Evolutionary conservation across 2,888 invertebrate genomes (phyloP).

Genomic region (Agrochola litura): DNA sequence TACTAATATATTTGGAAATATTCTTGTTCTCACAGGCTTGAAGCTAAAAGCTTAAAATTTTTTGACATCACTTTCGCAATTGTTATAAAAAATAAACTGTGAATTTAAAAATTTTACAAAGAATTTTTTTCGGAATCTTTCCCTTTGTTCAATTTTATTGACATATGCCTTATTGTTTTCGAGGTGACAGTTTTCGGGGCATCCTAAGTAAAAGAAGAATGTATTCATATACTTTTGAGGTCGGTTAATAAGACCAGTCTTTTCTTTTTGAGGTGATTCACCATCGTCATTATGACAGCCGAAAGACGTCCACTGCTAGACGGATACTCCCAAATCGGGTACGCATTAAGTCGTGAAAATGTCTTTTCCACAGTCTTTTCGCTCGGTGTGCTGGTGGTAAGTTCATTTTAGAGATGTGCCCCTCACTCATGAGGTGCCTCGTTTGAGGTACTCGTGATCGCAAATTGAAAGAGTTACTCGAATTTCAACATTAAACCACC

Average conservation of each 20-base stretch:
- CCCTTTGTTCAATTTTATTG: conserved; percentile 41
- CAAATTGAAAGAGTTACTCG: too few species aligned
- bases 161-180: conserved; percentile 43
- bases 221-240: not conserved
- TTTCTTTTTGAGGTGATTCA: not conserved
- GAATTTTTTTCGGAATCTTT: conserved; percentile 51
- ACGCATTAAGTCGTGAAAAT: not conserved
- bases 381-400: not conserved
- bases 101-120: conserved; percentile 45
- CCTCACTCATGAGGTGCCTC: too few species aligned
- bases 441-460: too few species aligned
- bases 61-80: conserved; percentile 15
- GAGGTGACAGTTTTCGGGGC: conserved; percentile 34
- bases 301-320: too few species aligned
- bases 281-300: not conserved
- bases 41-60: not conserved
- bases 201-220: conserved; percentile 49
- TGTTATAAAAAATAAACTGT: conserved; percentile 1
- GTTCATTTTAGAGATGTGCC: too few species aligned
- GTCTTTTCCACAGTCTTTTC: not conserved
- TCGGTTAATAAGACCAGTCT: too few species aligned
- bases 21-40: not conserved
- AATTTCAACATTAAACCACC: too few species aligned
- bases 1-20: not conserved
- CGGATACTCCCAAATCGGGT: not conserved